These are phyloP conservation scores for Myioborus melanocephalus DNA, from an alignment of 2,797 vertebrate species.

Conservation along the genomic window DNA sequence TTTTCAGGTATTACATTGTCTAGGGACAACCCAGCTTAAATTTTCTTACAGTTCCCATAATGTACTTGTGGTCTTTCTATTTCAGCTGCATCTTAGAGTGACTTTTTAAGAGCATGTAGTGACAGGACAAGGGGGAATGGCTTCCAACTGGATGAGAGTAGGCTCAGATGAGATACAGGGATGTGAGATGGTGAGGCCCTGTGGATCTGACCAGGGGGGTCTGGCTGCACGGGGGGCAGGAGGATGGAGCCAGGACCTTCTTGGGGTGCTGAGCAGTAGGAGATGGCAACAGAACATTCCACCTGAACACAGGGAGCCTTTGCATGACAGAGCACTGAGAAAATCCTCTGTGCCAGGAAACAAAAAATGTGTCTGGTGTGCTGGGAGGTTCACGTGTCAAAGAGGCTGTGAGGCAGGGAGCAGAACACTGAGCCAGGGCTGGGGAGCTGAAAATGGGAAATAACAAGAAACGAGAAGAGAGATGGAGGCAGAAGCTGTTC, in stretches of 20 bases:
- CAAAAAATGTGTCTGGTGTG: neutral
- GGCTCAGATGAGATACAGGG: neutral
- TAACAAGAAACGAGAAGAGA: neutral
- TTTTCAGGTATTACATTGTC: constrained; percentile 46
- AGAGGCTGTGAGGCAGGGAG: neutral
- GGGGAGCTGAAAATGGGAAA: neutral
- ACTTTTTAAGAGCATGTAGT: neutral
- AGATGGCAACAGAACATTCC: neutral
- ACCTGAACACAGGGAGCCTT: neutral
- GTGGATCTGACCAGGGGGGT: neutral
- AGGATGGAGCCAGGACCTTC: neutral
- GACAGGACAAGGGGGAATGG: neutral
- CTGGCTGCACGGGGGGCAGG: fast-evolving
- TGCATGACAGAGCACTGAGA: neutral
- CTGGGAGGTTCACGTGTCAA: neutral
- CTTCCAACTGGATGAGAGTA: neutral
- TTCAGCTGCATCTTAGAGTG: neutral
- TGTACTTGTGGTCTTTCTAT: neutral
- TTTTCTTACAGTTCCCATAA: constrained; percentile 21
- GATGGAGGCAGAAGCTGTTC: neutral
- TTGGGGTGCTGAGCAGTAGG: fast-evolving
- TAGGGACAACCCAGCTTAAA: neutral
- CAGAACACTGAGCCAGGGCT: neutral
- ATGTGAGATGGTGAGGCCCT: neutral
- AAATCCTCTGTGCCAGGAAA: neutral